A percentile compares a stretch with the other conserved stretches of the same genome.
Evolutionary conservation across 2,888 invertebrate species (phyloP).

Genomic region (Portevinia maculata): DNA sequence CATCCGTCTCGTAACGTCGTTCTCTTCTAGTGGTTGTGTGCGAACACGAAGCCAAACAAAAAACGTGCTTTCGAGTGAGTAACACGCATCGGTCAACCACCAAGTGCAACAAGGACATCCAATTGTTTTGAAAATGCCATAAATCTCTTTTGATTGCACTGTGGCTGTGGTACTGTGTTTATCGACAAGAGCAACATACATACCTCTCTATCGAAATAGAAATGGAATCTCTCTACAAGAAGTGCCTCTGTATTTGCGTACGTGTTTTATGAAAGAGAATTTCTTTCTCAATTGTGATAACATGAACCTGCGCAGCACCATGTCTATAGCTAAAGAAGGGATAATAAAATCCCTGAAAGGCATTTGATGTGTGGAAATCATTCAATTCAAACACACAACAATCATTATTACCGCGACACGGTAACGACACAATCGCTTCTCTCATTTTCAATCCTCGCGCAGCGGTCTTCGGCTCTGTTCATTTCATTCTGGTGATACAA

Average conservation of each 20-base stretch:
- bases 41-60: conserved; percentile 12
- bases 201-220: conserved; percentile 22
- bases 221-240: background rate
- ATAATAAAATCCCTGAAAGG: conserved; percentile 64
- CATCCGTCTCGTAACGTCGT: too few relatives aligned
- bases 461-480: too few relatives aligned
- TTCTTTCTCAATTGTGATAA: background rate
- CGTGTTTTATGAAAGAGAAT: conserved; percentile 48
- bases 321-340: conserved; percentile 8
- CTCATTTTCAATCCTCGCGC: conserved; percentile 24
- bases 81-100: background rate
- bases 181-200: conserved; percentile 13
- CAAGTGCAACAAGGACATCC: conserved; percentile 38
- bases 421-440: conserved; percentile 3
- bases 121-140: conserved; percentile 77
- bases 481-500: too few relatives aligned
- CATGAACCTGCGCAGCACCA: conserved; percentile 42
- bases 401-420: conserved; percentile 59
- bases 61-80: conserved; percentile 64
- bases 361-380: conserved; percentile 71
- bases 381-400: conserved; percentile 69
- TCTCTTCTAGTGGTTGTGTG: too few relatives aligned
- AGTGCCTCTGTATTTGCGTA: background rate
- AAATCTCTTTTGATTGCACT: conserved; percentile 73
- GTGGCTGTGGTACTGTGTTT: background rate